phyloP scores from a whole-genome alignment of 2,888 invertebrate species.

The Diogma glabrata region DNA sequence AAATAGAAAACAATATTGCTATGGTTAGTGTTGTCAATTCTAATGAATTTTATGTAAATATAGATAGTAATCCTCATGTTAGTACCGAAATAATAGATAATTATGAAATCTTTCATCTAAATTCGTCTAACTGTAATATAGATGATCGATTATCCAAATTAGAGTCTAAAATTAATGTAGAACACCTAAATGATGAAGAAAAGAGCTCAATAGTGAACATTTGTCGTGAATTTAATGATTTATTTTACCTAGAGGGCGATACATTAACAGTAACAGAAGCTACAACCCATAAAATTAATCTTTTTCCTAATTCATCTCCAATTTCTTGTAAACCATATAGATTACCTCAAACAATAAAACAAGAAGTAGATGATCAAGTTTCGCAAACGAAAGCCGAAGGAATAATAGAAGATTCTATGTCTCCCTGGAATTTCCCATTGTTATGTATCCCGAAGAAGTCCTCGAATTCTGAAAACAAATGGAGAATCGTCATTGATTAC shows the following conservation, averaged over 20 bases:
- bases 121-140: too few relatives aligned
- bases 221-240: neutral
- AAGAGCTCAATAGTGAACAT: neutral
- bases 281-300: neutral
- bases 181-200: neutral
- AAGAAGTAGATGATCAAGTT: neutral
- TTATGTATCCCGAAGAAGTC: neutral
- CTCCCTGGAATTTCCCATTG: neutral
- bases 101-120: too few relatives aligned
- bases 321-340: neutral
- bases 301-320: neutral
- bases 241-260: neutral
- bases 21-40: neutral
- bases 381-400: neutral
- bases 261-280: too few relatives aligned
- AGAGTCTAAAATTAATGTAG: neutral
- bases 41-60: neutral
- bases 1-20: neutral
- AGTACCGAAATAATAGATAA: too few relatives aligned
- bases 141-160: neutral
- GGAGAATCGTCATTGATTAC: neutral
- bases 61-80: too few relatives aligned
- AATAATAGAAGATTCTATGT: neutral
- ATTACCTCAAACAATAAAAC: neutral
- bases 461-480: neutral